These are phyloP conservation scores for Lithodes maja DNA, from an alignment of 2,888 invertebrate genomes.

Conservation along the genomic window DNA sequence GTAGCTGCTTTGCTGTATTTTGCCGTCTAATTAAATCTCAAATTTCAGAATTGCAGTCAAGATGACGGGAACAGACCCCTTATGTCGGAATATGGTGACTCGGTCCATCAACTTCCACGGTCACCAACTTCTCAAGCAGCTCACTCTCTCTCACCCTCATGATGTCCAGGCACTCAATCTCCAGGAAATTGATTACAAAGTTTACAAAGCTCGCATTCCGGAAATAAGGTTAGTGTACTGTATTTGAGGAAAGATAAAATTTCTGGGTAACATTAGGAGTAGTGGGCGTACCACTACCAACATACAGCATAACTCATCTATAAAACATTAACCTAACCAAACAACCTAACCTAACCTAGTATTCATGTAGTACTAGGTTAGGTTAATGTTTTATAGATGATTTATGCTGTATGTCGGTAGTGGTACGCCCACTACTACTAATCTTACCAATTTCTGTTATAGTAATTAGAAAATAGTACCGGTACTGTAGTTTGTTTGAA, in stretches of 20 bases:
- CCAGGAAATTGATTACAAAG: constrained; percentile 46
- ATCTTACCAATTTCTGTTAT: too few relatives aligned
- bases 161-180: constrained; percentile 47
- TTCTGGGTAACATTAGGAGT: not conserved
- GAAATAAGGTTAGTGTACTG: constrained; percentile 35
- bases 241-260: not conserved
- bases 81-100: constrained; percentile 32
- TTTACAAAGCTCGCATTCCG: constrained; percentile 39
- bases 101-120: constrained; percentile 46
- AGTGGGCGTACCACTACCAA: not conserved
- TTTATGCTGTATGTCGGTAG: too few relatives aligned
- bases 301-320: not conserved
- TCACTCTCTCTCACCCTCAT: constrained; percentile 36
- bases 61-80: constrained; percentile 16
- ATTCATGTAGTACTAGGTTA: too few relatives aligned
- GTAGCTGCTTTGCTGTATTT: not conserved
- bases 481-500: too few relatives aligned
- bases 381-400: too few relatives aligned
- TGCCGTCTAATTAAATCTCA: not conserved
- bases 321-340: too few relatives aligned
- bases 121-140: constrained; percentile 54
- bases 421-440: too few relatives aligned
- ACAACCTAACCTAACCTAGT: too few relatives aligned
- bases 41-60: not conserved
- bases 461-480: too few relatives aligned